These are phyloP conservation scores for Metalampra italica DNA, from an alignment of 2,888 invertebrate genomes.

Conservation along the genomic window DNA sequence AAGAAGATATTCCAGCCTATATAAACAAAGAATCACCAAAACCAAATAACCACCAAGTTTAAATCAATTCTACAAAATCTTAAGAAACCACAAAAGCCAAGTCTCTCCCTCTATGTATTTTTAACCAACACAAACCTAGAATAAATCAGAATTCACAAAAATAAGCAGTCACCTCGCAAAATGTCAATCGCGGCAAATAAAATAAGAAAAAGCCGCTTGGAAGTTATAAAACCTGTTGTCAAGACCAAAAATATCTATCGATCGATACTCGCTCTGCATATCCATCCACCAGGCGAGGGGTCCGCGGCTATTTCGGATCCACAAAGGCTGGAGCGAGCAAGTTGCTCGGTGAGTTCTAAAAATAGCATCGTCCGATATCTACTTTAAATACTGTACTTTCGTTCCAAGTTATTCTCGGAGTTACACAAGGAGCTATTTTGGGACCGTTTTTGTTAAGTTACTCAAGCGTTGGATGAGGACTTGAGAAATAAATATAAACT, in stretches of 20 bases:
- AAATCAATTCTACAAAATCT: too few relatives aligned
- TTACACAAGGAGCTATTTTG: conserved; percentile 56
- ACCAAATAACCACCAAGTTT: too few relatives aligned
- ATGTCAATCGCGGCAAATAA: conserved; percentile 6
- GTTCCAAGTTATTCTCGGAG: conserved; percentile 50
- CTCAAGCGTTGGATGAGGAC: neutral
- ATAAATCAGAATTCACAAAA: conserved; percentile 1
- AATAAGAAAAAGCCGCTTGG: neutral
- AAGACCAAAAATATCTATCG: conserved; percentile 26
- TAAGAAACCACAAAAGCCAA: too few relatives aligned
- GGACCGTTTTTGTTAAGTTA: conserved; percentile 17
- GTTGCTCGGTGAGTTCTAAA: conserved; percentile 42
- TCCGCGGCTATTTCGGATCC: conserved; percentile 50
- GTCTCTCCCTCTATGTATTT: too few relatives aligned
- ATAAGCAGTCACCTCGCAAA: conserved; percentile 1
- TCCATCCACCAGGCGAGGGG: conserved; percentile 32
- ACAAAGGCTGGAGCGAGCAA: conserved; percentile 60
- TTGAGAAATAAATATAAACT: neutral
- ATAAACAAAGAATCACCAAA: too few relatives aligned
- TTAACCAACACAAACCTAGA: neutral
- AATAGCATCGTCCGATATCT: conserved; percentile 51
- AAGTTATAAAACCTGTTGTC: conserved; percentile 10
- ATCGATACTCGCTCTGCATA: conserved; percentile 20
- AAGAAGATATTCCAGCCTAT: too few relatives aligned
- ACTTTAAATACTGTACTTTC: too few relatives aligned